Evolutionary conservation across 2,888 invertebrate genomes (phyloP).

Genomic region (Pollenia labialis): DNA sequence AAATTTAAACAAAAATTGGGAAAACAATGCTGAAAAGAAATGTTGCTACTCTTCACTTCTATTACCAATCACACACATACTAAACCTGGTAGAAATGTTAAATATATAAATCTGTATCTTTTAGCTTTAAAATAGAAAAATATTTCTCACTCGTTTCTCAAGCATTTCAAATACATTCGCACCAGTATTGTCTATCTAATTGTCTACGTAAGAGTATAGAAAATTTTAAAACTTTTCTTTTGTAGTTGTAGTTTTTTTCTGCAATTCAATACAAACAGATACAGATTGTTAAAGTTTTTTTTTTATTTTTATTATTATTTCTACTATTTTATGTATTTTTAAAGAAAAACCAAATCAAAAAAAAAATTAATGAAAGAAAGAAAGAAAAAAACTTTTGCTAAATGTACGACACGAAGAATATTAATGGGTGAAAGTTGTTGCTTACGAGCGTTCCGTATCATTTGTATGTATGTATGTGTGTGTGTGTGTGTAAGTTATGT

Average conservation of each 20-base stretch:
- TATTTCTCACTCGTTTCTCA: slow-evolving; percentile 54
- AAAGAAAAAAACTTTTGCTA: slow-evolving; percentile 66
- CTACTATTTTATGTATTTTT: slow-evolving; percentile 24
- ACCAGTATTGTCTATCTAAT: neutral
- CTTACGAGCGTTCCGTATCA: slow-evolving; percentile 57
- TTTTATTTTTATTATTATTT: slow-evolving; percentile 33
- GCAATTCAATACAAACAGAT: slow-evolving; percentile 47
- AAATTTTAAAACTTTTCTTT: slow-evolving; percentile 30
- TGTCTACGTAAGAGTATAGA: slow-evolving; percentile 27
- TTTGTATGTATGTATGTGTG: slow-evolving; percentile 3
- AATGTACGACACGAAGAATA: slow-evolving; percentile 80
- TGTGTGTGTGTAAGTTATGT: slow-evolving; percentile 15
- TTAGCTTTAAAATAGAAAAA: slow-evolving; percentile 30
- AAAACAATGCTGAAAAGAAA: slow-evolving; percentile 52
- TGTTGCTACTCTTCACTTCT: slow-evolving; percentile 43
- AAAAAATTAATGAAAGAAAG: slow-evolving; percentile 13
- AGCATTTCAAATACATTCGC: slow-evolving; percentile 8
- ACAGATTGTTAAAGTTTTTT: slow-evolving; percentile 55
- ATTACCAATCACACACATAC: neutral
- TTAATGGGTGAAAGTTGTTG: slow-evolving; percentile 83
- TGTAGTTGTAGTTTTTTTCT: neutral
- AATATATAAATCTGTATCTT: slow-evolving; percentile 5
- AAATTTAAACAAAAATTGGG: slow-evolving; percentile 19
- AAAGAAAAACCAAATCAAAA: slow-evolving; percentile 6
- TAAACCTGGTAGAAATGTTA: slow-evolving; percentile 12